Evolutionary conservation across 2,888 invertebrate species (phyloP), one percentile per base, ranked within the genome.

Genomic region (Drosophila pseudotalamancana): DNA sequence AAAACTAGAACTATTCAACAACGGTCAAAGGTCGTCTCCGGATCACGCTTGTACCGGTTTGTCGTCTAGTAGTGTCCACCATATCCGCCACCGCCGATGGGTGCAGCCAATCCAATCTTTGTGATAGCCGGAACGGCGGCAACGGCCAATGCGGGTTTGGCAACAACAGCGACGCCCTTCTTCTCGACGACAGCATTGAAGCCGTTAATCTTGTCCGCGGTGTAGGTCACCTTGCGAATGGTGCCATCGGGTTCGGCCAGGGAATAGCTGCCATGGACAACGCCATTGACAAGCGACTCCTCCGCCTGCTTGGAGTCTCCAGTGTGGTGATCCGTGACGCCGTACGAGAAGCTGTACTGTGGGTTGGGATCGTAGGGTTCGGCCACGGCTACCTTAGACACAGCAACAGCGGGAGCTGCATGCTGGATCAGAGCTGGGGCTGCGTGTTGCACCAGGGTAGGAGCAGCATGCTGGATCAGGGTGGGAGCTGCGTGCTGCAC

Each of bases 271-370:
- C 91, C 91, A 34, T 88, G 89, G 18, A 91, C 91, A 9, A 90
- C 89, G 55, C 91, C 91, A 39, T 91, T 90, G 68, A 90, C 89
- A 3, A 91, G 89, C 9, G 89, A 80, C 77, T 91, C 91, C 66
- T 89, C 87, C 77, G 91, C 91, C 49, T 85, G 89, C 77, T 91
- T 91, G 31, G 90, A 89, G 49, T 91, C 91, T 14, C 91, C 91
- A 1, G 91, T 90, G 2, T 90, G 57, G 0, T 80, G 74, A 60
- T 91, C 91, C 39, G 90, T 88, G 2, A 91, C 89, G 42, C 90
- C 90, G 56, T 91, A 91, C n/a, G 88, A 86, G 74, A 88, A 91
- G 65, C 87, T 88, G 35, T 89, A 89, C 72, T 90, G 89, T 0
- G 91, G 90, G 81, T 90, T 89, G 16, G 88, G 72, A 73, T 90